A percentile compares a stretch with the other conserved stretches of the same genome.
These are phyloP conservation scores for Ectemnius cavifrons DNA, from an alignment of 2,888 invertebrate genomes.

Conservation along the genomic window DNA sequence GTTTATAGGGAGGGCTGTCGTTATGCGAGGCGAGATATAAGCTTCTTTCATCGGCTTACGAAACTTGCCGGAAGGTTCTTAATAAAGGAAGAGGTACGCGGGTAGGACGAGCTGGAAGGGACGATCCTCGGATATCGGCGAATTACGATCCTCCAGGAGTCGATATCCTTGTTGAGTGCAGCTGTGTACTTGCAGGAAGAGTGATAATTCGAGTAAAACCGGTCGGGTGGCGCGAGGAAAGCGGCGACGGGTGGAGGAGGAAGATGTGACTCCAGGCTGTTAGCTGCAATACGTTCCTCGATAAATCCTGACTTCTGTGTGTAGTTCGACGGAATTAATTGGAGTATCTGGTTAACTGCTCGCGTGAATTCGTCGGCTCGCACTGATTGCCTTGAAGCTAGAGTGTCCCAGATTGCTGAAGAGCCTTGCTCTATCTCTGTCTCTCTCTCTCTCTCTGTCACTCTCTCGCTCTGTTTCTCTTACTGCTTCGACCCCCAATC, in stretches of 20 bases:
- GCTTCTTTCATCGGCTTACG: slow-evolving; percentile 2
- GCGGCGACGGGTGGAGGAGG: slow-evolving; percentile 25
- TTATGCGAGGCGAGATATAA: slow-evolving; percentile 2
- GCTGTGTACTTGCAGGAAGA: slow-evolving; percentile 3
- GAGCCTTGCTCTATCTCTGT: too few species aligned
- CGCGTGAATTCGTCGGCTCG: slow-evolving; percentile 15
- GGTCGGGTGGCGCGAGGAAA: background rate
- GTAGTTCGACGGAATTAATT: slow-evolving; percentile 6
- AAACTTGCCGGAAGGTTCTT: slow-evolving; percentile 7
- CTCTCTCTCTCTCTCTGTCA: background rate
- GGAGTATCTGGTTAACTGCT: slow-evolving; percentile 16
- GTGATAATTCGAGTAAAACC: background rate
- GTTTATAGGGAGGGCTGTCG: background rate
- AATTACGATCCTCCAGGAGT: slow-evolving; percentile 21
- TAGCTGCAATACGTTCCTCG: slow-evolving; percentile 17
- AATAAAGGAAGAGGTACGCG: background rate
- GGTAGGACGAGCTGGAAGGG: background rate
- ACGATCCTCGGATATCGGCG: slow-evolving; percentile 34
- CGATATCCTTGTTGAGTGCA: slow-evolving; percentile 2
- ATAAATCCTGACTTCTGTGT: slow-evolving; percentile 28
- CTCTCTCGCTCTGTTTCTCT: background rate
- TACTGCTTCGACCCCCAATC: background rate
- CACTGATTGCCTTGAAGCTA: slow-evolving; percentile 2
- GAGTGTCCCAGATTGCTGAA: too few species aligned
- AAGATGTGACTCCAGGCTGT: slow-evolving; percentile 26